Evolutionary conservation across 1,140 invertebrate species (phyloP).

Genomic region (Portunus trituberculatus): DNA sequence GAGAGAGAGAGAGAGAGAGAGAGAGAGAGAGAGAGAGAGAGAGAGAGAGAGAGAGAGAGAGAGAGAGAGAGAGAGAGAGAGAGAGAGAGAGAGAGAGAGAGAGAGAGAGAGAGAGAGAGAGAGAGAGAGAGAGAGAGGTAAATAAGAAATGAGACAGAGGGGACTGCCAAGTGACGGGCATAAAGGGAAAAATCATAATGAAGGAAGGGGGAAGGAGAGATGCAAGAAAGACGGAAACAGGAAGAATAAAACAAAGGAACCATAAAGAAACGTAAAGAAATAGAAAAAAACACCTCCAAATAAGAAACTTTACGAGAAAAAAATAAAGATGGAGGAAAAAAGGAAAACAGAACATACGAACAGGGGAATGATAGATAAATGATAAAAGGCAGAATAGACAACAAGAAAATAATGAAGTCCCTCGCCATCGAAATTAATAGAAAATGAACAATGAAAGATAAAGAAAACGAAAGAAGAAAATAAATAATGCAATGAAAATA

Average conservation of each 20-base stretch:
- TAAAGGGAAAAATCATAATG: neutral
- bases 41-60: neutral
- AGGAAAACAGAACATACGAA: neutral
- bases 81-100: constrained; percentile 45
- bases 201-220: neutral
- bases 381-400: neutral
- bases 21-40: constrained; percentile 34
- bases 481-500: neutral
- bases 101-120: constrained; percentile 38
- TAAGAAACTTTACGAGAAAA: neutral
- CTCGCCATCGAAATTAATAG: too few relatives aligned
- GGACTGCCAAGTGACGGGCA: neutral
- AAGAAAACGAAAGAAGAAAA: constrained; percentile 33
- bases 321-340: neutral
- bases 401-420: too few relatives aligned
- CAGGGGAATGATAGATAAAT: neutral
- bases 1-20: constrained; percentile 42
- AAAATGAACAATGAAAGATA: too few relatives aligned
- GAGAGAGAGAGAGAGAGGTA: neutral
- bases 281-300: neutral
- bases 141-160: constrained; percentile 16
- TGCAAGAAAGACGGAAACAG: neutral
- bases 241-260: neutral
- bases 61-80: neutral
- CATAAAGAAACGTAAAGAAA: too few relatives aligned